phyloP scores from a whole-genome alignment of 2,113 vertebrate genomes.

The Zonotrichia leucophrys region DNA sequence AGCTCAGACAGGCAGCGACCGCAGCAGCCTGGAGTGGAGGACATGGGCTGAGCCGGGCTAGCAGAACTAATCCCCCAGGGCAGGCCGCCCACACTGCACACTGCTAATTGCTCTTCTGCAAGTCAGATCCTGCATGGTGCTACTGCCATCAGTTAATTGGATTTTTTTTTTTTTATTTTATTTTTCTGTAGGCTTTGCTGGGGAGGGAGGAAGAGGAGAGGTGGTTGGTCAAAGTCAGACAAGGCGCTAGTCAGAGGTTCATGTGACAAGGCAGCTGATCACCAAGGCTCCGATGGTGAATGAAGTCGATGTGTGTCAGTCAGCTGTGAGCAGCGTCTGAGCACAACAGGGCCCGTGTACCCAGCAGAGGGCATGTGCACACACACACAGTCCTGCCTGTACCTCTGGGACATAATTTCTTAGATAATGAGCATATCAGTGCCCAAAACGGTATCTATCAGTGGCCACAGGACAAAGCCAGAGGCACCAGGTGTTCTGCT shows the following conservation, averaged over 20 bases:
- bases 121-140: background rate
- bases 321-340: background rate
- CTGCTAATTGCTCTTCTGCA: background rate
- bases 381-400: background rate
- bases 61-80: background rate
- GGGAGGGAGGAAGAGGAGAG: background rate
- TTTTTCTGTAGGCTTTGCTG: background rate
- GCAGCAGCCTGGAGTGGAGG: background rate
- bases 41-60: background rate
- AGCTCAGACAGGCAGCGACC: background rate
- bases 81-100: background rate
- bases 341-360: background rate
- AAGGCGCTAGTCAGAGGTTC: background rate
- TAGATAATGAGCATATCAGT: slow-evolving; percentile 13
- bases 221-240: background rate
- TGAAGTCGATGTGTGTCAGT: background rate
- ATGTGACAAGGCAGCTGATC: background rate
- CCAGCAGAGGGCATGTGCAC: background rate
- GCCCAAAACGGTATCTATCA: background rate
- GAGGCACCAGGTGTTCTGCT: background rate
- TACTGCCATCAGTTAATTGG: background rate
- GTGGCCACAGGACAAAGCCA: background rate
- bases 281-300: background rate
- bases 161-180: background rate
- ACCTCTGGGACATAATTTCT: slow-evolving; percentile 2